Conservation (phyloP, 2,797 vertebrate genomes). For the Esox lucius region DNA sequence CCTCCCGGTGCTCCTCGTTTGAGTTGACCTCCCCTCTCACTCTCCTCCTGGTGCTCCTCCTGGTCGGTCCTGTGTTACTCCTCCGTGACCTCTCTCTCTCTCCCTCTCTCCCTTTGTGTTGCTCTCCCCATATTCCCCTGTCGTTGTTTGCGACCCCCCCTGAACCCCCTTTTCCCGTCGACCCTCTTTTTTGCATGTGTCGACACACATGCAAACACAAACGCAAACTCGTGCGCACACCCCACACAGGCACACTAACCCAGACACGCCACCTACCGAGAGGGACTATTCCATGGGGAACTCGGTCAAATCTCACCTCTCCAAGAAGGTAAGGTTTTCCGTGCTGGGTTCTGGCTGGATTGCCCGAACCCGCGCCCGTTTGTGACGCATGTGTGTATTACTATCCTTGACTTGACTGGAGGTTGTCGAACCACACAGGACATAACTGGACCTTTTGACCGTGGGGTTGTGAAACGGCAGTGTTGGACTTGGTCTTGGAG, state of each 20-base stretch:
- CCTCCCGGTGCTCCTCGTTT: conserved; percentile 33
- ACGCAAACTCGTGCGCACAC: conserved; percentile 58
- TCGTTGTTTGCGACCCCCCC: conserved; percentile 62
- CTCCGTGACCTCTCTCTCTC: conserved; percentile 33
- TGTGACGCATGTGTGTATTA: not conserved
- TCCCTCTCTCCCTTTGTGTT: conserved; percentile 31
- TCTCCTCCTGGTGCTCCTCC: conserved; percentile 17
- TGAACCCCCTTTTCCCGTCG: conserved; percentile 24
- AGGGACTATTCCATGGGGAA: conserved; percentile 85
- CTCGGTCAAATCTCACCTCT: conserved; percentile 95
- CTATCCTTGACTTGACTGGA: conserved; percentile 25
- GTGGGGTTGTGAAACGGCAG: conserved; percentile 11
- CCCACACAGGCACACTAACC: conserved; percentile 45
- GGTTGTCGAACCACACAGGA: conserved; percentile 46
- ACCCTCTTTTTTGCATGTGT: conserved; percentile 64
- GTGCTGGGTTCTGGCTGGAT: conserved; percentile 38
- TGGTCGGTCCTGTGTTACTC: conserved; percentile 29
- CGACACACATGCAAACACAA: conserved; percentile 63
- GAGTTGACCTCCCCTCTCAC: conserved; percentile 1
- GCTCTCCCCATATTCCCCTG: conserved; percentile 55
- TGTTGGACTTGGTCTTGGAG: conserved; percentile 26
- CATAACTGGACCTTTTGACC: conserved; percentile 34
- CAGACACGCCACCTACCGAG: conserved; percentile 63
- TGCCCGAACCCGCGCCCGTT: conserved; percentile 10
- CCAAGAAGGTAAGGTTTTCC: conserved; percentile 90